Evolutionary conservation across 2,113 vertebrate genomes (phyloP).

Genomic region (Fregetta grallaria): DNA sequence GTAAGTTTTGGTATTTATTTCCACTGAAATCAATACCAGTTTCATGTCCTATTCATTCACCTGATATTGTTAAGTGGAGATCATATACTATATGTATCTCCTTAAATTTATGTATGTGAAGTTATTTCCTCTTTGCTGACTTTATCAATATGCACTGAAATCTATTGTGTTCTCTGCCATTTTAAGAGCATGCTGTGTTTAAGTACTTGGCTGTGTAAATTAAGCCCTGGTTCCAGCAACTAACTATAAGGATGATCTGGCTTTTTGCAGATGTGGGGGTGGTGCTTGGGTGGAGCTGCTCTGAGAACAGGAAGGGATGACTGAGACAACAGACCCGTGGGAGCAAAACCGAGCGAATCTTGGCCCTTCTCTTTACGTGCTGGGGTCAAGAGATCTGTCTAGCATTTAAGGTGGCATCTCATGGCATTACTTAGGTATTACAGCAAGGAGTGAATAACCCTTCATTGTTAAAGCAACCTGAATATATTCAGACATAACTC

Average conservation of each 20-base stretch:
- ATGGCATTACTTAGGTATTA: background rate
- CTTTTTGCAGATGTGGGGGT: constrained; percentile 15
- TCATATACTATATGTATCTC: background rate
- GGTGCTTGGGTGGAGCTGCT: constrained; percentile 30
- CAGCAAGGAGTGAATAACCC: background rate
- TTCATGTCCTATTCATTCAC: background rate
- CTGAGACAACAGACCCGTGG: background rate
- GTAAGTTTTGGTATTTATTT: background rate
- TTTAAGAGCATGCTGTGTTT: background rate
- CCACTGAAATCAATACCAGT: background rate
- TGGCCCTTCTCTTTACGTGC: background rate
- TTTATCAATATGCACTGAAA: background rate
- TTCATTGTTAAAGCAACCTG: background rate
- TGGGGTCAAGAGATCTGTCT: background rate
- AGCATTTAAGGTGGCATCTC: background rate
- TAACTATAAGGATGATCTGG: background rate
- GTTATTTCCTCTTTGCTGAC: background rate
- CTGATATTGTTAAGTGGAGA: background rate
- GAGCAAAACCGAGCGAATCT: background rate
- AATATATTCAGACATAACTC: background rate
- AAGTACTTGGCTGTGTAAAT: background rate
- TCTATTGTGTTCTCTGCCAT: background rate
- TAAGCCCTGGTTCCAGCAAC: background rate
- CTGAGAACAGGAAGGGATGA: background rate
- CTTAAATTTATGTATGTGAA: background rate